Evolutionary conservation across 2,888 invertebrate genomes (phyloP).

Genomic region (Branchipolynoe longqiensis): DNA sequence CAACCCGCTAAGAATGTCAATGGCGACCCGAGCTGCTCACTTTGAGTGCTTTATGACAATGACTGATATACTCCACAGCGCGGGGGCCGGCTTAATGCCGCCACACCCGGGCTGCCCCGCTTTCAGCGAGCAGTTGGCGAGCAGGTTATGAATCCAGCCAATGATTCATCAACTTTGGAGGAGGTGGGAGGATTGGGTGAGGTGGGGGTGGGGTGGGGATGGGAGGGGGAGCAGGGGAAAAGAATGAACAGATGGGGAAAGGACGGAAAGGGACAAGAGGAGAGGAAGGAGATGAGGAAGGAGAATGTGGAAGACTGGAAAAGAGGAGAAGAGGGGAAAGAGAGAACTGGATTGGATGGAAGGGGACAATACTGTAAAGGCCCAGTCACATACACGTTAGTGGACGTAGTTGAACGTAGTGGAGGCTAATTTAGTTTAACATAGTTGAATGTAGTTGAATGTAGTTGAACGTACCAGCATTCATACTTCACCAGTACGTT

Average conservation of each 20-base stretch:
- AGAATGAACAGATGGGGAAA: background rate
- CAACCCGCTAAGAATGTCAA: too few species aligned
- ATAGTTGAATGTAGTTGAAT: too few species aligned
- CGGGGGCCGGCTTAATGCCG: background rate
- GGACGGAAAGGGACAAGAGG: background rate
- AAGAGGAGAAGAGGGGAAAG: background rate
- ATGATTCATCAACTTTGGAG: slow-evolving; percentile 25
- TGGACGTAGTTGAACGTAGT: too few species aligned
- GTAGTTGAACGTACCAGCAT: too few species aligned
- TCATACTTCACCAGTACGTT: too few species aligned
- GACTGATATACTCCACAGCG: background rate
- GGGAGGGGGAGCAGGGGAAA: background rate
- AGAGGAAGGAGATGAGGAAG: too few species aligned
- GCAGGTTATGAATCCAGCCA: background rate
- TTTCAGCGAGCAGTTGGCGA: background rate
- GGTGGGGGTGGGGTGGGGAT: background rate
- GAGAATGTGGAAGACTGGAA: background rate
- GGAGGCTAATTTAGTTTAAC: too few species aligned
- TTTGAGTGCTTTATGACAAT: slow-evolving; percentile 42
- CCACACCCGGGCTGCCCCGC: background rate
- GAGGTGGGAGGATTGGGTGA: background rate
- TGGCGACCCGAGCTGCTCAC: too few species aligned
- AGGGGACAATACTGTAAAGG: background rate
- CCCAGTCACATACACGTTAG: too few species aligned
- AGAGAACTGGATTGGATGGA: background rate